Conservation (phyloP, 2,113 vertebrate genomes). For the Antigone vipio region DNA sequence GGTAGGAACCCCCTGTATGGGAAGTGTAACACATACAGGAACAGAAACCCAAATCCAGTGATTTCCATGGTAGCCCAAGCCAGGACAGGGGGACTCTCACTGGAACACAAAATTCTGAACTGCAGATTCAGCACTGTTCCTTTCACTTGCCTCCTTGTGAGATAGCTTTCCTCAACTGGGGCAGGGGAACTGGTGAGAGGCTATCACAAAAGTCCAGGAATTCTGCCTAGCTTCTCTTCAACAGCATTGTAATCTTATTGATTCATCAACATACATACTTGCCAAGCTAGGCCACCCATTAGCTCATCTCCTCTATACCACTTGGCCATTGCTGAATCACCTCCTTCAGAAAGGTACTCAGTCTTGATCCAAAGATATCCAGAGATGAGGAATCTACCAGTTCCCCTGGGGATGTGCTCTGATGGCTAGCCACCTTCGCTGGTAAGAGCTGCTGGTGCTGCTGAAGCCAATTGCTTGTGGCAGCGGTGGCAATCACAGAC, state of each 20-base stretch:
- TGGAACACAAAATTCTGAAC: background rate
- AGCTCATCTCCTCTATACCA: background rate
- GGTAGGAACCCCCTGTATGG: background rate
- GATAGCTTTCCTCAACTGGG: background rate
- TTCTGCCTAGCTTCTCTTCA: background rate
- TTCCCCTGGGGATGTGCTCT: background rate
- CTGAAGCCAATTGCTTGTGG: background rate
- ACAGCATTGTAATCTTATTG: background rate
- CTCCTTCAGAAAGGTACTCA: background rate
- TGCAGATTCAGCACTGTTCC: accelerated
- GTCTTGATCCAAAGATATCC: background rate
- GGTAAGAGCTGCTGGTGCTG: background rate
- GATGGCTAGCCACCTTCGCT: background rate
- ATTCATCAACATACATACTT: accelerated
- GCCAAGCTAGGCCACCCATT: background rate
- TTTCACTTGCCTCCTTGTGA: background rate
- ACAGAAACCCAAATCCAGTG: background rate
- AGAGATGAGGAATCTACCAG: background rate
- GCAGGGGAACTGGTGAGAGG: background rate
- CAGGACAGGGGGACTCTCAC: background rate
- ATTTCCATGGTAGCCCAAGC: background rate
- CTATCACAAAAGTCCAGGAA: background rate
- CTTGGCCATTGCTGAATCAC: background rate
- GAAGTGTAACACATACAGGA: background rate
- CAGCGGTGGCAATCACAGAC: background rate